Evolutionary conservation across 2,113 vertebrate genomes (phyloP), one percentile per base, ranked within the genome.

Genomic region (Prunella fulvescens): DNA sequence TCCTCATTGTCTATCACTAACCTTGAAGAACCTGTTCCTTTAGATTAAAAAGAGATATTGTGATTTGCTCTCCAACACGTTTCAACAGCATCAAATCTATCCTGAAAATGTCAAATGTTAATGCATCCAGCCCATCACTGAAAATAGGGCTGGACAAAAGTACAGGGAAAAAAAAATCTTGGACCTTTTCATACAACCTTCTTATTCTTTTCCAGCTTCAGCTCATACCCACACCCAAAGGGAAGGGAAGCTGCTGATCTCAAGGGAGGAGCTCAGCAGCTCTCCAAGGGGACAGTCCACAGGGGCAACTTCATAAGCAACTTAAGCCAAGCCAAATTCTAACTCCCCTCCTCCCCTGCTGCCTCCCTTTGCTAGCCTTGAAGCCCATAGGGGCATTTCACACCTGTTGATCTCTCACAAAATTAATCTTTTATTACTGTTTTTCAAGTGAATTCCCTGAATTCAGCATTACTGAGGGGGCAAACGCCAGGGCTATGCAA

Each of bases 391-490:
- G 28, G 25, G 13, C 5, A 18, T 60, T 88, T 67, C 62, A n/a
- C 15, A 51, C 14, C 71, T 18, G 16, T 19, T 33, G 35, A 7
- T 67, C 14, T 29, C 66, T 48, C 62, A 45, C 45, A 72, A 80
- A 88, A 44, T 28, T 5, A 23, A 37, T 17, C 3, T 92, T 37
- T 57, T 66, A 12, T 33, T 70, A 29, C 2, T 9, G 17, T 19
- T 37, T 54, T 82, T 31, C 22, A 31, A n/a, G 54, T 40, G 62
- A 72, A 69, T 57, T 86, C n/a, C 37, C 58, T 29, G n/a, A 62
- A 54, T 11, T 29, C 33, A 8, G 11, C 1, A 0, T 61, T 45
- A 53, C 2, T 0, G 2, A 77, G 65, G n/a, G 13, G 60, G 6
- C 15, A 58, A 70, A 81, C 0, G 0, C 13, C 1, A 2, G 19